phyloP scores from a whole-genome alignment of 2,797 vertebrate species.

The Lepus oiostolus region DNA sequence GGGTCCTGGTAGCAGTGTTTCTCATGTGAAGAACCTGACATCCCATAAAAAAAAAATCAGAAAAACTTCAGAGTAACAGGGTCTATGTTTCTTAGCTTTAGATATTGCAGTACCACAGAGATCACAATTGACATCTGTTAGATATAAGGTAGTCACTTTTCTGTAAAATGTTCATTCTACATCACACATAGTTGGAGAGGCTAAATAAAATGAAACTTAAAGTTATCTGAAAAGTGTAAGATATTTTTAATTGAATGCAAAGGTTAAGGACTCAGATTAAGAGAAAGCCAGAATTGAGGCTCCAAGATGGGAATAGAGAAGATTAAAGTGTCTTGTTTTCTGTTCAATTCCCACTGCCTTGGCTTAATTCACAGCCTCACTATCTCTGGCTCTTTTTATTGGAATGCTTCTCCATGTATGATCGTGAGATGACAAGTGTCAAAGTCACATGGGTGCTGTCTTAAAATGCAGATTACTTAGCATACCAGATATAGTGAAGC shows the following conservation, averaged over 20 bases:
- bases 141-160: slow-evolving; percentile 9
- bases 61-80: not conserved
- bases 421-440: not conserved
- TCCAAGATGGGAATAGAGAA: not conserved
- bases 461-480: slow-evolving; percentile 49
- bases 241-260: slow-evolving; percentile 39
- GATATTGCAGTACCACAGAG: not conserved
- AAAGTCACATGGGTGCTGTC: not conserved
- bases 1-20: slow-evolving; percentile 69
- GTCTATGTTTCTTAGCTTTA: not conserved
- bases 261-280: slow-evolving; percentile 12
- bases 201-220: slow-evolving; percentile 68
- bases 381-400: not conserved
- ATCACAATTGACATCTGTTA: not conserved
- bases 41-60: slow-evolving; percentile 49
- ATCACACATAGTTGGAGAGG: slow-evolving; percentile 16
- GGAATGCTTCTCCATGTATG: not conserved
- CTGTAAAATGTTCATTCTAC: slow-evolving; percentile 58
- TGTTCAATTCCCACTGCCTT: not conserved
- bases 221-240: slow-evolving; percentile 22
- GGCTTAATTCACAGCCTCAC: not conserved
- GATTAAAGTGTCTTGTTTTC: not conserved
- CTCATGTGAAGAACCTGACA: slow-evolving; percentile 64
- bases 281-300: not conserved
- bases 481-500: not conserved